Conservation (phyloP, 1,140 invertebrate genomes). For the Neotoxoptera formosana region DNA sequence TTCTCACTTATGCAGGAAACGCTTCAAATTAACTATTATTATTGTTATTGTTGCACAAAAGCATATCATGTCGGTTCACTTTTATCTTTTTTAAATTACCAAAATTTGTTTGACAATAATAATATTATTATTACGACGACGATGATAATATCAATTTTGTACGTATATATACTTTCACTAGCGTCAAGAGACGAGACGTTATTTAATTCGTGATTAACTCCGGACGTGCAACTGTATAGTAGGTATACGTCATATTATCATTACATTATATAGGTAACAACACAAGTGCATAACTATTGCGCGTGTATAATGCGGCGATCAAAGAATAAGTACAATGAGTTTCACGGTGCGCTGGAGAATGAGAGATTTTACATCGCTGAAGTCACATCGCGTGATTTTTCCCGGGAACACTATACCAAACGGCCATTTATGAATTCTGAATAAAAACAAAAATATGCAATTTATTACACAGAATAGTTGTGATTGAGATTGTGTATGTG, state of each 20-base stretch:
- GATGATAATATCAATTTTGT: neutral
- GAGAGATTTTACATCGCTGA: neutral
- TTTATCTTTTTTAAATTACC: neutral
- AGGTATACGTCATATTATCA: neutral
- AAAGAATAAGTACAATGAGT: constrained; percentile 3
- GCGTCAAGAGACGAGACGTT: neutral
- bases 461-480: neutral
- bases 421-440: neutral
- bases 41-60: neutral
- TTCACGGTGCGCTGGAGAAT: neutral
- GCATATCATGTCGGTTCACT: neutral
- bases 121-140: neutral
- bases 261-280: neutral
- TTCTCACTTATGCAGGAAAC: neutral
- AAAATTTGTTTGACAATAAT: neutral
- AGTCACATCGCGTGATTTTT: neutral
- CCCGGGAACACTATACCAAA: neutral
- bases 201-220: neutral
- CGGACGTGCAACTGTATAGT: neutral
- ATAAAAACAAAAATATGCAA: constrained; percentile 4
- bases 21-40: neutral
- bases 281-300: neutral
- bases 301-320: too few species aligned
- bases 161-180: constrained; percentile 14
- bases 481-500: neutral